Base-by-base conservation (phyloP, 2,888 invertebrate genomes). In the Synergus laeviventris region DNA sequence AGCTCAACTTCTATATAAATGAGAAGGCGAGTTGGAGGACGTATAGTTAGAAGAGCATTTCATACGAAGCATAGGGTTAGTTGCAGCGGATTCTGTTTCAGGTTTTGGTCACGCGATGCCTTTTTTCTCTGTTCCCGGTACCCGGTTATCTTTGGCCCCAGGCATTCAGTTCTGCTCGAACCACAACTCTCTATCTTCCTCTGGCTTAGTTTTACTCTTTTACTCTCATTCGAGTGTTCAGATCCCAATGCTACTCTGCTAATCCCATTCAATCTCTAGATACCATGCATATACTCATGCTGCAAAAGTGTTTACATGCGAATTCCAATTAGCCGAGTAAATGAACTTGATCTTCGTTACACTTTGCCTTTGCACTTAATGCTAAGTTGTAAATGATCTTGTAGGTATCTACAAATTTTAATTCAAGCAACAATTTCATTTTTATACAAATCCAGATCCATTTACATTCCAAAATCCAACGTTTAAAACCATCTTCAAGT, bases 51-150 rank as follows among this genome's bases (percentile, higher is more conserved):
- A 82, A 79, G 78, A 83, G 83, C 80, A 83, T 83, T 86, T 85
- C 84, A 85, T 85, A 73, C 79, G 79, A 82, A 84, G 84, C 83
- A 84, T 84, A 83, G 84, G 82, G 85, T 84, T 84, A 82, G 87
- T 84, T 84, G 85, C 85, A 86, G 82, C 76, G 83, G 85, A 84
- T 84, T 86, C 86, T 86, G 86, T 88, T 89, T 89, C 88, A 89
- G 88, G 89, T 89, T 89, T 88, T 86, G 87, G 89, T 89, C 89
- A 89, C 89, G 89, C 89, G 87, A 89, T 89, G 87, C 84, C 87
- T 89, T 90, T 90, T 90, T 89, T 89, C 89, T 90, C 89, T 87
- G 87, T 91, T 91, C 90, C 88, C 82, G 87, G 91, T 90, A 91
- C 88, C 85, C 90, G 88, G 90, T 90, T 89, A 90, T 90, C 89